Evolutionary conservation across 2,797 vertebrate species (phyloP), one percentile per base, ranked within the genome.

Genomic region (Myotis vivesi): DNA sequence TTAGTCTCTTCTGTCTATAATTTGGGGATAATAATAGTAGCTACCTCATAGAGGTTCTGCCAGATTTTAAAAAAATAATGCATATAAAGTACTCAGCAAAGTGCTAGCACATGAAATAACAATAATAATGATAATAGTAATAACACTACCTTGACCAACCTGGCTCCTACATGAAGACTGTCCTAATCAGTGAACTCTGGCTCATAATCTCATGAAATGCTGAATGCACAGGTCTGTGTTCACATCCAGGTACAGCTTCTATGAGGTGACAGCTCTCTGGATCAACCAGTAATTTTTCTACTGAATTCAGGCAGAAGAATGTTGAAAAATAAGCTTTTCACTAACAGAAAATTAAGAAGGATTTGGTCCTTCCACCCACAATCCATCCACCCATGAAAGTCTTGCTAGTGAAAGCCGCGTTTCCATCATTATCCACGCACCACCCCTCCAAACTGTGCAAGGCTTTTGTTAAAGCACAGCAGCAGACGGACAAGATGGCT

Each of bases 391-490:
- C 17, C 12, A 17, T 84, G 55, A n/a, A 91, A 85, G 57, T 83
- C 91, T 89, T 75, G 41, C 85, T 90, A n/a, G 41, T 33, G n/a
- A 92, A 90, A 88, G 69, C 33, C 71, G 36, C 38, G 36, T 71
- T 64, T 91, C 84, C 73, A 68, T 68, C 49, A 68, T 69, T 19
- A 85, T 72, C 53, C 84, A 92, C 19, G 53, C 9, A 53, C 44
- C n/a, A 36, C n/a, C 8, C 33, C 25, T 69, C 80, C 53, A 90
- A 94, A 91, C 6, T 46, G 38, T 76, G 55, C 49, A 53, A 69
- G 49, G 76, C 62, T 96, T 93, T 94, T 82, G 89, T 71, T 33
- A 92, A 87, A 95, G 62, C 84, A 94, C 68, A 94, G 85, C 89
- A 55, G 68, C 79, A 84, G 72, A 79, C 12, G 2, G 4, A 64